These are phyloP conservation scores for Ranitomeya imitator DNA, from an alignment of 2,113 vertebrate species.

Conservation along the genomic window DNA sequence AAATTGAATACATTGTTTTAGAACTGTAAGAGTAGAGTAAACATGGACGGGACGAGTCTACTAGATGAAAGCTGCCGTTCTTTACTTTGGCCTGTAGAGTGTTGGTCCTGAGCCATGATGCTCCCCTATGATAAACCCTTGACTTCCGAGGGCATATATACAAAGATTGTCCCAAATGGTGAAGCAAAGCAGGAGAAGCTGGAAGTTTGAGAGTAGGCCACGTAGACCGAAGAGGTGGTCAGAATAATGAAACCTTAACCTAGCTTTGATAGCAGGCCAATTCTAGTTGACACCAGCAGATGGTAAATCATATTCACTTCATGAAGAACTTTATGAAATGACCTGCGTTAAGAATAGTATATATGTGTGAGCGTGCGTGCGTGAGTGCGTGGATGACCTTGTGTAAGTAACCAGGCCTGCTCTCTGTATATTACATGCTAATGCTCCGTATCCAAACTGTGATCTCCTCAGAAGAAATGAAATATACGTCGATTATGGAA, in stretches of 20 bases:
- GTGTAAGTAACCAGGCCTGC: conserved; percentile 74
- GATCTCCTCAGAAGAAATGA: conserved; percentile 81
- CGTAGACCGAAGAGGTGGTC: too few species aligned
- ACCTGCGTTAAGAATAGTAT: conserved; percentile 69
- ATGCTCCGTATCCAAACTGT: conserved; percentile 84
- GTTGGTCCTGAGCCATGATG: too few species aligned
- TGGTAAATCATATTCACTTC: conserved; percentile 68
- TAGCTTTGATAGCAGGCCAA: conserved; percentile 60
- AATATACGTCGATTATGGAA: conserved; percentile 72
- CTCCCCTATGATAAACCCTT: not conserved
- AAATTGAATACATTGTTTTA: not conserved
- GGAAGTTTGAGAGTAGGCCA: not conserved
- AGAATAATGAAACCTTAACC: not conserved
- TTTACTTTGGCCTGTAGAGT: not conserved
- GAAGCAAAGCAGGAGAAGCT: not conserved
- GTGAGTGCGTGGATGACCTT: conserved; percentile 61
- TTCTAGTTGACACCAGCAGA: conserved; percentile 71
- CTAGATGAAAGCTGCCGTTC: not conserved
- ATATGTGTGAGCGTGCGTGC: conserved; percentile 64
- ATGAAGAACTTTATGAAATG: conserved; percentile 74
- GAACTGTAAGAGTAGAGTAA: not conserved
- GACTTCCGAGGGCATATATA: not conserved
- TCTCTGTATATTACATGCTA: conserved; percentile 73
- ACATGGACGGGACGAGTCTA: not conserved
- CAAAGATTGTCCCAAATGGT: not conserved